Percentiles rank a stretch among this genome's conserved stretches.
These are phyloP conservation scores for Colostygia pectinataria DNA, from an alignment of 2,888 invertebrate species.

Conservation along the genomic window DNA sequence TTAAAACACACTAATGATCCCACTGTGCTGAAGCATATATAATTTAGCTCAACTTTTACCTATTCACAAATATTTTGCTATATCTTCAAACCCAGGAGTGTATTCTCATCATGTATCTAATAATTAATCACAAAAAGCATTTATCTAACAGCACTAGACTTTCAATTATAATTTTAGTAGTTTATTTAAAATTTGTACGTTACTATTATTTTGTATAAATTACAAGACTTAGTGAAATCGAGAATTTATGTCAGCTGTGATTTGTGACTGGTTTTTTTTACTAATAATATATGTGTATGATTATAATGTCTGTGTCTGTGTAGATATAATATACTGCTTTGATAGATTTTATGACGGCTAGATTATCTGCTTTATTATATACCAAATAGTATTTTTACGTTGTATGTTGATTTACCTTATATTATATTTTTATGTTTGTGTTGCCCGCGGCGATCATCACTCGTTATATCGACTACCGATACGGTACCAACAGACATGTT, in stretches of 20 bases:
- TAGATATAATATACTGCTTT: conserved; percentile 72
- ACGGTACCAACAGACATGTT: background rate
- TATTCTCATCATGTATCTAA: conserved; percentile 34
- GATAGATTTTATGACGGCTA: conserved; percentile 79
- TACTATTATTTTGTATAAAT: conserved; percentile 70
- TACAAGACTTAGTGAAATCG: conserved; percentile 81
- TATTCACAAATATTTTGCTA: conserved; percentile 41
- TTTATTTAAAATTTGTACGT: conserved; percentile 62
- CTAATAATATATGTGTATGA: conserved; percentile 76
- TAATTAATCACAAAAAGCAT: conserved; percentile 54
- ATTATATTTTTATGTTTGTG: conserved; percentile 64
- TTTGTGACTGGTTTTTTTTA: conserved; percentile 82
- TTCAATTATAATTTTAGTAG: conserved; percentile 59
- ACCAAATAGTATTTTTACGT: conserved; percentile 83
- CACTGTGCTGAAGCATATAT: conserved; percentile 3
- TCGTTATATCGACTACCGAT: conserved; percentile 31
- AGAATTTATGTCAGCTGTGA: conserved; percentile 83
- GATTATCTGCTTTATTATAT: conserved; percentile 79
- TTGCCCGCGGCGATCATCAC: conserved; percentile 41
- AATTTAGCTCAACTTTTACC: conserved; percentile 19
- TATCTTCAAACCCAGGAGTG: conserved; percentile 29
- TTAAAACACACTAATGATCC: no score
- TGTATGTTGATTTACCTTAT: conserved; percentile 77
- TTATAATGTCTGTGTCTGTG: conserved; percentile 70
- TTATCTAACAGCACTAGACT: conserved; percentile 62